Percentiles rank a stretch among this genome's conserved stretches.
phyloP scores from a whole-genome alignment of 2,888 invertebrate genomes.

The Timema cristinae region DNA sequence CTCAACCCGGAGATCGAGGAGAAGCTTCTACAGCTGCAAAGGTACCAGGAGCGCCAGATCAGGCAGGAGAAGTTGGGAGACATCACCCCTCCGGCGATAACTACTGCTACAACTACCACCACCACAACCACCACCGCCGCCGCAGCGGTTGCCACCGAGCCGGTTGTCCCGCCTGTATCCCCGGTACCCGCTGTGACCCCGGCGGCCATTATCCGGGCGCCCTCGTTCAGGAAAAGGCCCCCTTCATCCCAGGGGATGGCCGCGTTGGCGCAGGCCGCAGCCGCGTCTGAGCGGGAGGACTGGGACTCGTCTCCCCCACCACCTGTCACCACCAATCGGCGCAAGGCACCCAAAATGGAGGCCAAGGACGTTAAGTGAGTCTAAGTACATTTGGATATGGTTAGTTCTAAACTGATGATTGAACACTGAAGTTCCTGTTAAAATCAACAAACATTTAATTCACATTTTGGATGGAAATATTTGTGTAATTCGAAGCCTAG shows the following conservation, averaged over 20 bases:
- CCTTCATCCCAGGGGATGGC: conserved; percentile 25
- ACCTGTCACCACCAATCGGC: conserved; percentile 12
- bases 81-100: conserved; percentile 28
- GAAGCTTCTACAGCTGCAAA: conserved; percentile 80
- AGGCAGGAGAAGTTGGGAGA: conserved; percentile 49
- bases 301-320: conserved; percentile 19
- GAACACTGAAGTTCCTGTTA: no score
- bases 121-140: conserved; percentile 39
- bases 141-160: background rate
- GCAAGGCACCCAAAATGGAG: conserved; percentile 30
- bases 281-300: conserved; percentile 21
- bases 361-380: conserved; percentile 36
- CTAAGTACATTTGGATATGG: background rate
- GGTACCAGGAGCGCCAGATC: conserved; percentile 78
- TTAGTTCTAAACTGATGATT: no score
- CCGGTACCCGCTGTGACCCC: background rate
- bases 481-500: no score
- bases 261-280: conserved; percentile 15
- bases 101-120: conserved; percentile 32
- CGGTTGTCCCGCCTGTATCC: conserved; percentile 15
- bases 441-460: no score
- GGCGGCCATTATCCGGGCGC: conserved; percentile 3
- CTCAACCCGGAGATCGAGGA: conserved; percentile 90
- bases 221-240: conserved; percentile 40
- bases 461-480: no score